A percentile compares a stretch with the other conserved stretches of the same genome.
phyloP scores from a whole-genome alignment of 35 echinoderm and acorn worm genomes.

The Apostichopus parvimensis region DNA sequence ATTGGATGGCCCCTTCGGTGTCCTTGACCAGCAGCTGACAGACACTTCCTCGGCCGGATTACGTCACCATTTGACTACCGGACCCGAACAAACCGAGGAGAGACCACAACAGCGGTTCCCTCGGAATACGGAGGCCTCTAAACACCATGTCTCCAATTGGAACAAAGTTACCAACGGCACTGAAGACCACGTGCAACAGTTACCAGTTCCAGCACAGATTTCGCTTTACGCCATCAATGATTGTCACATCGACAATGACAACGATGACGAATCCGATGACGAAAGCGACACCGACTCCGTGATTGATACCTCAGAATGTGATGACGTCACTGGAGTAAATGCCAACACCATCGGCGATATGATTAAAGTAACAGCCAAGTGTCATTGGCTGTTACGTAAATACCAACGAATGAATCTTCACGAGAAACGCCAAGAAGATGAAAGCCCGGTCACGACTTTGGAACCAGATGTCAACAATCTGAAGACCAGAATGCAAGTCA shows the following conservation, averaged over 20 bases:
- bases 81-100: neutral
- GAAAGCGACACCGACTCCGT: conserved; percentile 33
- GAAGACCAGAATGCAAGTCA: conserved; percentile 12
- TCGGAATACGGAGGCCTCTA: neutral
- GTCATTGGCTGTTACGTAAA: conserved; percentile 17
- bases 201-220: conserved; percentile 22
- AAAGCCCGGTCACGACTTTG: neutral
- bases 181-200: neutral
- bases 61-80: neutral
- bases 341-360: conserved; percentile 1
- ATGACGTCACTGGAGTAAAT: neutral
- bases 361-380: conserved; percentile 18
- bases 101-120: conserved; percentile 12
- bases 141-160: neutral
- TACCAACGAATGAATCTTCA: neutral
- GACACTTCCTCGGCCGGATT: neutral
- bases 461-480: neutral
- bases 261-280: conserved; percentile 20
- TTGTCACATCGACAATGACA: neutral
- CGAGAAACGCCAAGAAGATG: neutral
- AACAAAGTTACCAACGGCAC: neutral
- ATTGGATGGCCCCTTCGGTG: neutral
- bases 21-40: neutral
- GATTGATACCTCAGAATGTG: conserved; percentile 33
- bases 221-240: conserved; percentile 11